Conservation (phyloP, 2,888 invertebrate genomes). For the Trypoxylon attenuatum region DNA sequence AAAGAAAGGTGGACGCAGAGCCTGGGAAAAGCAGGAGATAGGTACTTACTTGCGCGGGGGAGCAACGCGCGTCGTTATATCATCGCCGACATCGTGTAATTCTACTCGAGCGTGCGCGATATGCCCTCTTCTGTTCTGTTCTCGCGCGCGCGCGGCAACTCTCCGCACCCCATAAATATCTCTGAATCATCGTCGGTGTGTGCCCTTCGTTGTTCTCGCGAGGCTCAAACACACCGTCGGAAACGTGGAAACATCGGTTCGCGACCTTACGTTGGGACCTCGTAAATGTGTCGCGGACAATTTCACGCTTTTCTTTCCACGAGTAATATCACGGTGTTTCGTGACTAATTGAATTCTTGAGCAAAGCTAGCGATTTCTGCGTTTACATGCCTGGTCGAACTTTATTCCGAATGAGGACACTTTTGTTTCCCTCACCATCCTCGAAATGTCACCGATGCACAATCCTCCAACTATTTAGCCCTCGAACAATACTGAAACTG, state of each 20-base stretch:
- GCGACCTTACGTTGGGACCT: constrained; percentile 32
- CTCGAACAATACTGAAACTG: no score
- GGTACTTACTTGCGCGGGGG: no score
- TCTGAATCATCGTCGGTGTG: constrained; percentile 65
- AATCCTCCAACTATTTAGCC: no score
- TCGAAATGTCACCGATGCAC: no score
- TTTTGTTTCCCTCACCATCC: no score
- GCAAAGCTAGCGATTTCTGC: no score
- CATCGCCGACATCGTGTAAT: constrained; percentile 66
- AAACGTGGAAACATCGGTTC: constrained; percentile 34
- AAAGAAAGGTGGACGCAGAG: background rate
- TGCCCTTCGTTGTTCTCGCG: constrained; percentile 44
- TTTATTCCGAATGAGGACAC: no score
- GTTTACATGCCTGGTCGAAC: no score
- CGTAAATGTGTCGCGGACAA: constrained; percentile 2
- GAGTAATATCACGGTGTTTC: no score
- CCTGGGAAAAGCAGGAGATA: constrained; percentile 1
- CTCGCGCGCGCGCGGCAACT: constrained; percentile 55
- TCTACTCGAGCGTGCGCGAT: constrained; percentile 59
- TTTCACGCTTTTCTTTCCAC: no score
- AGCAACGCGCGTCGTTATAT: constrained; percentile 58
- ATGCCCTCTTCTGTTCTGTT: constrained; percentile 48
- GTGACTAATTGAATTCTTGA: no score
- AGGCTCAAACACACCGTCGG: constrained; percentile 40
- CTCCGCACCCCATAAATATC: constrained; percentile 69